Evolutionary conservation across 2,888 invertebrate genomes (phyloP), one percentile per base, ranked within the genome.

Genomic region (Alloscopus bannaensis): DNA sequence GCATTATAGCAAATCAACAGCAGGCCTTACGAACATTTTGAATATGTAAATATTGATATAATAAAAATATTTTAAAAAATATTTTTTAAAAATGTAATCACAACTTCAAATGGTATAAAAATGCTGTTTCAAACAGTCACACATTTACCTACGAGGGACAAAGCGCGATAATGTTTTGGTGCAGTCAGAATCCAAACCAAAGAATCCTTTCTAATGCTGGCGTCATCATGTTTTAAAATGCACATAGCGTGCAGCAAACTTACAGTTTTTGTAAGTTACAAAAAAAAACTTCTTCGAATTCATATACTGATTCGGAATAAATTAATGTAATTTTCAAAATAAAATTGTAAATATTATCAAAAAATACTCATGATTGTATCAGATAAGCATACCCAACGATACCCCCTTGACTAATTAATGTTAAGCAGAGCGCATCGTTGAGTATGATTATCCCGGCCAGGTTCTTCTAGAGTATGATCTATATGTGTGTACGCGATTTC

Each of bases 1-100:
- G 3, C 4, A 68, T 76, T 60, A 68, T 60, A 26, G 36, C 36
- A 28, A 31, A 60, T 68, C 50, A 55, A 36, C 59, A 59, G 59
- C 75, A 75, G 47, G 75, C 75, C 75, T 75, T 64, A 75, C 65
- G 42, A 42, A 66, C 50, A 75, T 59, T n/a, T n/a, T 50, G 20
- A 64, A 69, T 45, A 40, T 20, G 31, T 60, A 16, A n/a, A 28
- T 24, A 45, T 59, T 69, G 57, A 57, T 24, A 69, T 57, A 55
- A 59, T 70, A 42, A 31, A 28, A 65, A 42, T 1, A 62, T 36
- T 60, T 18, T n/a, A n/a, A n/a, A 72, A 52, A 69, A 62, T n/a
- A 65, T 57, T 55, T 66, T 28, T 18, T 69, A 59, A 68, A 68
- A 20, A 42, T 65, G 28, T 26, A 40, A 55, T 29, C 28, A 68